Base-by-base conservation (phyloP, 92 coral and sea anemone species). In the Virgularia gustaviana region DNA sequence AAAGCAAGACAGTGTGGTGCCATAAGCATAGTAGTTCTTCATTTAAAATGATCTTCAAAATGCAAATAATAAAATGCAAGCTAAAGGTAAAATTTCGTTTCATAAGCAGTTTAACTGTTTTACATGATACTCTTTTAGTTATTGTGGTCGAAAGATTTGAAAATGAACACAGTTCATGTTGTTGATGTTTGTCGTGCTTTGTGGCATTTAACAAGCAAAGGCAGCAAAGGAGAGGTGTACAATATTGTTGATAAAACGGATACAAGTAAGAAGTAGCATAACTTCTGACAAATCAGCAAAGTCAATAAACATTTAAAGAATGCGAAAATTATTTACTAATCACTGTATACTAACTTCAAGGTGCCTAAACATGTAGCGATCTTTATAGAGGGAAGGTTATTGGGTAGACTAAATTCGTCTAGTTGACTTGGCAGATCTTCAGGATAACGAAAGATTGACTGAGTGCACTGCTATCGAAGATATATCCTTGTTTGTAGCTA, bases 121-220 rank as follows among this genome's bases (percentile, higher is more conserved):
- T 52, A 29, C 11, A n/a, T n/a, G 4, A 10, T 60, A 10, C 34
- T 15, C 62, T 37, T 72, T 13, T 64, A 91, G 97, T 68, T 91
- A 28, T 77, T 89, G 76, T 91, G 97, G 97, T 88, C 86, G n/a
- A 91, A 91, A 49, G 97, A 91, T 39, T 85, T 91, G 9, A 89
- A 75, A 76, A 91, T 91, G 97, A 88, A 90, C 71, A 91, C 97
- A 15, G 96, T 91, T 5, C 97, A 91, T 65, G 88, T 91, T 5
- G 56, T 44, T 51, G 97, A 91, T 77, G 92, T 86, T 15, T 89
- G 97, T 41, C 87, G 87, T 11, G 97, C 92, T 2, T 39, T 91
- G 32, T 91, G 97, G 97, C 97, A 91, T 68, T 84, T 91, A 33
- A 86, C 96, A 6, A 57, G 61, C 32, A 72, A 89, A 65, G 96